Evolutionary conservation across 2,797 vertebrate genomes (phyloP).

Genomic region (Clarias laeviceps): DNA sequence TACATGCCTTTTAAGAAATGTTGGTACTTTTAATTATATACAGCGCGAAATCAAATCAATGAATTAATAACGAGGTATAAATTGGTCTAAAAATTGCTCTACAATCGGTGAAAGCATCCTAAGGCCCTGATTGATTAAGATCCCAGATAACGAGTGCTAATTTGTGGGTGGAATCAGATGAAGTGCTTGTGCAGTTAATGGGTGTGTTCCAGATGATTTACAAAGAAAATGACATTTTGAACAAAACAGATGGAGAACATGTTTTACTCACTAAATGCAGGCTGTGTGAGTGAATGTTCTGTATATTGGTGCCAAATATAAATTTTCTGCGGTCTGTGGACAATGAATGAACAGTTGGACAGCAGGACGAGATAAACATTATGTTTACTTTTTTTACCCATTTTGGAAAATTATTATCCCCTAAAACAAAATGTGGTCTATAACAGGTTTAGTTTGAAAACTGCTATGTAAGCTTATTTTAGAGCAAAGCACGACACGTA

Average conservation of each 20-base stretch:
- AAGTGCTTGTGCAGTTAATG: slow-evolving; percentile 4
- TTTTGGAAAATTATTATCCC: too few relatives aligned
- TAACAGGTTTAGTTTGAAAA: too few relatives aligned
- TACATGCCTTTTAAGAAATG: background rate
- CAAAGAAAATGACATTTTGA: background rate
- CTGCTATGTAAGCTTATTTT: too few relatives aligned
- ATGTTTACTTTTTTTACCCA: too few relatives aligned
- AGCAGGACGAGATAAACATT: too few relatives aligned
- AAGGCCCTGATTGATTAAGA: slow-evolving; percentile 11
- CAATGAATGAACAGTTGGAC: background rate
- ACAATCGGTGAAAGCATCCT: background rate
- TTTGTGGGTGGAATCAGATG: background rate
- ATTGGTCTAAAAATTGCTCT: background rate
- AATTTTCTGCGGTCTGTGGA: background rate
- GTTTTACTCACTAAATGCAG: background rate
- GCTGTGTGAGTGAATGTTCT: background rate
- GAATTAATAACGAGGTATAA: background rate
- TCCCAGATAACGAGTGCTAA: background rate
- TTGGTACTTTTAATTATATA: background rate
- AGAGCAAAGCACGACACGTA: too few relatives aligned
- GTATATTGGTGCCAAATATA: background rate
- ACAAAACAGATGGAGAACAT: background rate
- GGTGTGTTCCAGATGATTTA: slow-evolving; percentile 9
- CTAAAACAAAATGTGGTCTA: too few relatives aligned
- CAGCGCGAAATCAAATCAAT: background rate